Percentiles rank a stretch among this genome's conserved stretches.
These are phyloP conservation scores for Agonopterix heracliana DNA, from an alignment of 2,888 invertebrate genomes.

Conservation along the genomic window DNA sequence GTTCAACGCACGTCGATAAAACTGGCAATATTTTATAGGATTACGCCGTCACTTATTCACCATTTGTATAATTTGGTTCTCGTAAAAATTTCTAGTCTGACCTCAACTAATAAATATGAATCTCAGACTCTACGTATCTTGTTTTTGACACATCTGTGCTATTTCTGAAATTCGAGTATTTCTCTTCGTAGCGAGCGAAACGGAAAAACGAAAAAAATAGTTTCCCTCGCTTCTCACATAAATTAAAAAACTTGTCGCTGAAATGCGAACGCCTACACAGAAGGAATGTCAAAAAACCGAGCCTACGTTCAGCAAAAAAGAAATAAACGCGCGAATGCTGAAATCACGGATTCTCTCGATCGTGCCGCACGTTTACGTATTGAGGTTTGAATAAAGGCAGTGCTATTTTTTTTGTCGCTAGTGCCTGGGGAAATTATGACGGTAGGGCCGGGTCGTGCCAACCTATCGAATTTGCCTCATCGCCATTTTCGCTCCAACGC, in stretches of 20 bases:
- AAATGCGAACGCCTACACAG: slow-evolving; percentile 1
- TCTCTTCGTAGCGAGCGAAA: no score
- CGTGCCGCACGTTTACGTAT: slow-evolving; percentile 13
- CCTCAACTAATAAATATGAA: no score
- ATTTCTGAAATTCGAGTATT: no score
- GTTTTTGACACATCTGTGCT: no score
- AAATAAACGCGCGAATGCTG: slow-evolving; percentile 8
- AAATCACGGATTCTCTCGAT: slow-evolving; percentile 15
- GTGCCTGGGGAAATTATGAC: slow-evolving; percentile 32
- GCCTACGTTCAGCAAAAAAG: neutral
- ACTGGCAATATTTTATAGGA: no score
- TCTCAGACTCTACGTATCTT: no score
- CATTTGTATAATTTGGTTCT: no score
- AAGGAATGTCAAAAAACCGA: neutral
- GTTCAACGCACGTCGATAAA: no score
- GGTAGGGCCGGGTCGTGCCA: slow-evolving; percentile 9
- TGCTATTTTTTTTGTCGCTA: slow-evolving; percentile 17
- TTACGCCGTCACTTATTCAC: no score
- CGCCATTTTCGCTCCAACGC: slow-evolving; percentile 4
- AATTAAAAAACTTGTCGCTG: neutral
- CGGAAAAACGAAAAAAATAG: no score
- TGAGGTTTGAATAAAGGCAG: slow-evolving; percentile 7
- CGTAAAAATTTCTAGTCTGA: no score
- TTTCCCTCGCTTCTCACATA: neutral
- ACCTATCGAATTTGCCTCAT: slow-evolving; percentile 7